A percentile compares a stretch with the other conserved stretches of the same genome.
These are phyloP conservation scores for Drosophila histrio DNA, from an alignment of 2,888 invertebrate species.

Conservation along the genomic window DNA sequence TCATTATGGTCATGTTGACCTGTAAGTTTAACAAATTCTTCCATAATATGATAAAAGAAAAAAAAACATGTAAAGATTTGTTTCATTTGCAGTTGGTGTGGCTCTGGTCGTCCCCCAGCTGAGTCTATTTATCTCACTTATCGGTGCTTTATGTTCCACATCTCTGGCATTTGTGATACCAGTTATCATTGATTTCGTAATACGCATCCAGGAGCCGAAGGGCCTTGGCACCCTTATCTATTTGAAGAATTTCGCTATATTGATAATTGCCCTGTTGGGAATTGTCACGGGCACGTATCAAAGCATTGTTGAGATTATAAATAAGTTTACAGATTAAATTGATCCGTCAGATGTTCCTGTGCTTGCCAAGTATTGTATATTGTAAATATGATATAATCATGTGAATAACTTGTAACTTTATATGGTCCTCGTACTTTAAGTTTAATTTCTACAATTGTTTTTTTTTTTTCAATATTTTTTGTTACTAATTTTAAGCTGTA, in stretches of 20 bases:
- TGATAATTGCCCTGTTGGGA: slow-evolving; percentile 88
- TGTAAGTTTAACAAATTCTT: slow-evolving; percentile 88
- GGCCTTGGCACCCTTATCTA: slow-evolving; percentile 84
- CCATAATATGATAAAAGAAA: neutral
- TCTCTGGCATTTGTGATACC: slow-evolving; percentile 94
- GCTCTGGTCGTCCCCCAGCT: slow-evolving; percentile 94
- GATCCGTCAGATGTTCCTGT: neutral
- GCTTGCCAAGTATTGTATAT: slow-evolving; percentile 47
- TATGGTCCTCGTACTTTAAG: slow-evolving; percentile 51
- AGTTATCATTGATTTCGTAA: slow-evolving; percentile 92
- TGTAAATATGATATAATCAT: slow-evolving; percentile 58
- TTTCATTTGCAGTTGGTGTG: slow-evolving; percentile 86
- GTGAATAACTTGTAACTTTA: slow-evolving; percentile 49
- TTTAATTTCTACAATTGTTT: slow-evolving; percentile 33
- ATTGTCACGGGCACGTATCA: slow-evolving; percentile 91
- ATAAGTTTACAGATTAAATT: slow-evolving; percentile 68
- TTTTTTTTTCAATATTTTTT: slow-evolving; percentile 32
- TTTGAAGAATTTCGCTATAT: slow-evolving; percentile 87
- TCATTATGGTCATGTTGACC: slow-evolving; percentile 90
- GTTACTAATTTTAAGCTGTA: slow-evolving; percentile 51
- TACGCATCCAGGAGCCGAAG: slow-evolving; percentile 87
- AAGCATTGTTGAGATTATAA: slow-evolving; percentile 87
- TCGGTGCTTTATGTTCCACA: slow-evolving; percentile 95
- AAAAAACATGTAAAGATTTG: slow-evolving; percentile 61
- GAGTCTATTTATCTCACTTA: slow-evolving; percentile 94